These are phyloP conservation scores for Siniperca chuatsi DNA, from an alignment of 2,113 vertebrate genomes.

Conservation along the genomic window DNA sequence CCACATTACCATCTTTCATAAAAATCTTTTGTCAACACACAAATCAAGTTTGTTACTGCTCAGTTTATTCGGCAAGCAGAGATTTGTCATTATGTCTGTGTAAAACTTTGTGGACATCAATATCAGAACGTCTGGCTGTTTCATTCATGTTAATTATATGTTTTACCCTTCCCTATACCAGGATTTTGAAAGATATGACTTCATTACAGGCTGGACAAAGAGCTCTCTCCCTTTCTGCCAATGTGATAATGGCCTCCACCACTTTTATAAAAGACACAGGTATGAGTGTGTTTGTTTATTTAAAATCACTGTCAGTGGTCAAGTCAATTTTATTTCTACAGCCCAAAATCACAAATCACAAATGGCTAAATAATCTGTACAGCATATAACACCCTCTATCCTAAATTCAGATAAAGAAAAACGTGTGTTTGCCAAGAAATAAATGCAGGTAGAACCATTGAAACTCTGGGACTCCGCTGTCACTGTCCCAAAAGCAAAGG, in stretches of 20 bases:
- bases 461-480: conserved; percentile 6
- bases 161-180: neutral
- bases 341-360: neutral
- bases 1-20: neutral
- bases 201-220: conserved; percentile 62
- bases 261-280: conserved; percentile 53
- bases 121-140: neutral
- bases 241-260: conserved; percentile 63
- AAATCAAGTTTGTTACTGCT: conserved; percentile 14
- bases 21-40: conserved; percentile 16
- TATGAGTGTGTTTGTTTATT: conserved; percentile 37
- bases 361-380: no score
- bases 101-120: neutral
- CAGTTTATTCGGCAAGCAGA: conserved; percentile 1
- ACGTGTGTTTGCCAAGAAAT: neutral
- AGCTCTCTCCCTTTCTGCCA: conserved; percentile 1
- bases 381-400: no score
- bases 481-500: conserved; percentile 35
- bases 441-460: neutral
- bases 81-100: neutral
- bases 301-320: neutral
- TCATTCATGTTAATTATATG: conserved; percentile 2
- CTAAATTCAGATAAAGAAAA: no score
- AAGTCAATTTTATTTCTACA: neutral
- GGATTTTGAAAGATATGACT: conserved; percentile 12